Evolutionary conservation across 2,113 vertebrate species (phyloP).

Genomic region (Cygnus atratus): DNA sequence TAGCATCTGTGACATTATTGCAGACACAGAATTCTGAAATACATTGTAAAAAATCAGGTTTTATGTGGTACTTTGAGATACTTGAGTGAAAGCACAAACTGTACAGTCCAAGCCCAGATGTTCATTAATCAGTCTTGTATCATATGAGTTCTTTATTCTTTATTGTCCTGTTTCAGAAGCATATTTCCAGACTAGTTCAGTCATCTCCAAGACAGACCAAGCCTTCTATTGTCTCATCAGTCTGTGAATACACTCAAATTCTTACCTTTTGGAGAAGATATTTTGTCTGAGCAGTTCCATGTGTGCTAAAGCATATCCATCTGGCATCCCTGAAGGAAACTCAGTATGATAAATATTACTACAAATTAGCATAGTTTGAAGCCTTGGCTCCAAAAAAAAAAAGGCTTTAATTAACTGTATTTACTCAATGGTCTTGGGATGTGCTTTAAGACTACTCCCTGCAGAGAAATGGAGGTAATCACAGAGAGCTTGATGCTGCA

Average conservation of each 20-base stretch:
- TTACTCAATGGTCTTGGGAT: constrained; percentile 30
- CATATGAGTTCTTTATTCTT: neutral
- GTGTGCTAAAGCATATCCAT: constrained; percentile 52
- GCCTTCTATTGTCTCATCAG: constrained; percentile 16
- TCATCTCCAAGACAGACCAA: neutral
- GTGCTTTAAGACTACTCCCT: constrained; percentile 37
- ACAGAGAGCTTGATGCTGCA: neutral
- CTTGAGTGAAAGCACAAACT: constrained; percentile 20
- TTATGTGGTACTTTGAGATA: neutral
- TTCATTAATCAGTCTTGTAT: constrained; percentile 21
- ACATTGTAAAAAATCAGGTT: constrained; percentile 1
- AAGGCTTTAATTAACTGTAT: constrained; percentile 45
- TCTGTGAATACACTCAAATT: constrained; percentile 5
- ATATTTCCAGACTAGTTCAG: constrained; percentile 10
- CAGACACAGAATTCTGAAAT: constrained; percentile 11
- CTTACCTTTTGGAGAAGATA: constrained; percentile 53
- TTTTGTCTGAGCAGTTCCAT: constrained; percentile 56
- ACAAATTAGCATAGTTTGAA: constrained; percentile 39
- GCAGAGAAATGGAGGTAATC: constrained; percentile 37
- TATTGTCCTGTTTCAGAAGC: constrained; percentile 3
- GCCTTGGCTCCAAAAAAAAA: constrained; percentile 4
- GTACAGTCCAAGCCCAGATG: neutral
- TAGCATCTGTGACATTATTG: constrained; percentile 29
- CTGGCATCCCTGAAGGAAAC: constrained; percentile 13
- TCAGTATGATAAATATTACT: constrained; percentile 47